phyloP scores from a whole-genome alignment of 2,113 vertebrate species.

The Ceyx cyanopectus region DNA sequence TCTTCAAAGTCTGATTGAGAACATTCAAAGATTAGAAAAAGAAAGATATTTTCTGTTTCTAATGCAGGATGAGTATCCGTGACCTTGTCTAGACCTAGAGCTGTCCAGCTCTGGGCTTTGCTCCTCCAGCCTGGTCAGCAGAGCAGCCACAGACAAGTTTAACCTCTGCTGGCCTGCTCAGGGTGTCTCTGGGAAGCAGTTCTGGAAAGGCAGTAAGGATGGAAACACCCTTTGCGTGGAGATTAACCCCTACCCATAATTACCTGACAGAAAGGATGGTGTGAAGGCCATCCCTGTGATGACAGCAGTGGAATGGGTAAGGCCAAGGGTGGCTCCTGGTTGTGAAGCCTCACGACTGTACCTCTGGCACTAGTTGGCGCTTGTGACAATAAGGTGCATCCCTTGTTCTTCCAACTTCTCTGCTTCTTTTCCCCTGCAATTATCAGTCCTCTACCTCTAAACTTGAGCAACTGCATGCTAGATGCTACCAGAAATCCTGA shows the following conservation, averaged over 20 bases:
- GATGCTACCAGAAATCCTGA: background rate
- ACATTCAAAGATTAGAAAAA: background rate
- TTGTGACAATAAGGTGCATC: background rate
- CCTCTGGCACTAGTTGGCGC: background rate
- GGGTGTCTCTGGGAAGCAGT: background rate
- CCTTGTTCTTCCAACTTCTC: background rate
- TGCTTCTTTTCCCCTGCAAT: background rate
- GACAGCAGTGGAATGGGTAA: background rate
- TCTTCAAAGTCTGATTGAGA: background rate
- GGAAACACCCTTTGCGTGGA: fast-evolving
- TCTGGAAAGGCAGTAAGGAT: background rate
- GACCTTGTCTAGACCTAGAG: background rate
- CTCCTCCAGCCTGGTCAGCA: background rate
- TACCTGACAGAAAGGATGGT: background rate
- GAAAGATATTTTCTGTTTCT: background rate
- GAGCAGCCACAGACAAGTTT: background rate
- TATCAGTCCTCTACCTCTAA: background rate
- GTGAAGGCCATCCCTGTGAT: background rate
- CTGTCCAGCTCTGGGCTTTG: background rate
- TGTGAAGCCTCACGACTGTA: background rate
- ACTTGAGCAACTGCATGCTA: background rate
- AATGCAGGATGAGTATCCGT: background rate
- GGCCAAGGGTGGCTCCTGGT: background rate
- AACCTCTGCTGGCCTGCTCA: background rate
- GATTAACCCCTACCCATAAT: background rate